Evolutionary conservation across 2,797 vertebrate species (phyloP).

Genomic region (Eulemur rubriventer): DNA sequence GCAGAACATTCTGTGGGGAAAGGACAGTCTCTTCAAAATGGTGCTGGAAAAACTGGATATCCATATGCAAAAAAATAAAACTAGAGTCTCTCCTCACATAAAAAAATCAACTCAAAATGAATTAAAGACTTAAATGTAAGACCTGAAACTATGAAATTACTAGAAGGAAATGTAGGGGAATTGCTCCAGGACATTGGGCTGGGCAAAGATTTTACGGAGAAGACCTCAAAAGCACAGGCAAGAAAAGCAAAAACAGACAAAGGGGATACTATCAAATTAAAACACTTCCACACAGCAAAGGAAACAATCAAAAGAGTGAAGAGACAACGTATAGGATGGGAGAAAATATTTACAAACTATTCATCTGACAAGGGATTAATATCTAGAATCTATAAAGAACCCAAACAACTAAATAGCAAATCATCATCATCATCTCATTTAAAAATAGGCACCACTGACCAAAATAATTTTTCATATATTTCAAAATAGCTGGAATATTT

Average conservation of each 20-base stretch:
- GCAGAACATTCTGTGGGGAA: not conserved
- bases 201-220: not conserved
- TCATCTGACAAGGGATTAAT: not conserved
- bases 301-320: not conserved
- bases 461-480: not conserved
- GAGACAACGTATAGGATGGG: not conserved
- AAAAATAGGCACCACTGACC: not conserved
- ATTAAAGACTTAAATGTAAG: not conserved
- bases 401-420: not conserved
- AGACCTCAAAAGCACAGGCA: not conserved
- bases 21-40: not conserved
- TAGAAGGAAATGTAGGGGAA: not conserved
- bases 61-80: not conserved
- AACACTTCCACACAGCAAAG: not conserved
- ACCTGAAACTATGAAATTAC: not conserved
- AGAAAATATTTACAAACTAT: not conserved
- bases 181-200: not conserved
- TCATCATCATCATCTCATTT: not conserved
- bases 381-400: not conserved
- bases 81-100: not conserved
- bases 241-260: not conserved
- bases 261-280: not conserved
- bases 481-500: not conserved
- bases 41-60: not conserved
- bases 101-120: not conserved